phyloP scores from a whole-genome alignment of 2,888 invertebrate genomes.

The Archaeoteleia sp. region DNA sequence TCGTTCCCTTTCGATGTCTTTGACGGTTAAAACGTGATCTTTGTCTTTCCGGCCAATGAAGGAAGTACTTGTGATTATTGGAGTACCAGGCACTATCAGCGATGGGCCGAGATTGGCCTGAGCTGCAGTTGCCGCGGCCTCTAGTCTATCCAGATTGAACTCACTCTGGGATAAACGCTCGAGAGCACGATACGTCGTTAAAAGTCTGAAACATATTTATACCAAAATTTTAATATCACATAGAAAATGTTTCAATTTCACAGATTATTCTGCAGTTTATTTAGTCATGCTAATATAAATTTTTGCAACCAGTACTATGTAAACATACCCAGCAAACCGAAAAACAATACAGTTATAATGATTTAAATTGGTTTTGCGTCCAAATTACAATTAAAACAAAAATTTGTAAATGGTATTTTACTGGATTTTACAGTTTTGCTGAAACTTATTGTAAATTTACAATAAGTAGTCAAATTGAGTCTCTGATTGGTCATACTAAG shows the following conservation, averaged over 20 bases:
- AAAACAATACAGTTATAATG: too few species aligned
- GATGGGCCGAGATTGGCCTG: slow-evolving; percentile 68
- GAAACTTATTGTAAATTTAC: too few species aligned
- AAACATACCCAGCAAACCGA: too few species aligned
- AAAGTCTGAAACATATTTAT: slow-evolving; percentile 75
- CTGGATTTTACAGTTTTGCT: too few species aligned
- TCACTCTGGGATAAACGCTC: slow-evolving; percentile 90
- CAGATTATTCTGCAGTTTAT: too few species aligned
- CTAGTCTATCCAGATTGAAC: slow-evolving; percentile 85
- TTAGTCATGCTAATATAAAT: too few species aligned
- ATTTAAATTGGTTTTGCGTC: too few species aligned
- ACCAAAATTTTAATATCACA: not conserved
- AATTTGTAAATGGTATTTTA: too few species aligned
- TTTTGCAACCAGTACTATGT: not conserved
- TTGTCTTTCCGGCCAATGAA: slow-evolving; percentile 61
- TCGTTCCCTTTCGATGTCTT: slow-evolving; percentile 87
- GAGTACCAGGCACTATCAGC: slow-evolving; percentile 73
- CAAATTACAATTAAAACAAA: too few species aligned
- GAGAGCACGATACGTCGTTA: slow-evolving; percentile 87
- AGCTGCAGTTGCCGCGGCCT: slow-evolving; percentile 78
- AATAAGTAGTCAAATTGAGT: too few species aligned
- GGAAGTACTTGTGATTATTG: slow-evolving; percentile 73
- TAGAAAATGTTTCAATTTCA: not conserved
- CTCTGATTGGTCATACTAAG: too few species aligned
- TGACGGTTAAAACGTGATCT: slow-evolving; percentile 80